A percentile compares a stretch with the other conserved stretches of the same genome.
Evolutionary conservation across 2,113 vertebrate species (phyloP).

Genomic region (Saguinus imperator): DNA sequence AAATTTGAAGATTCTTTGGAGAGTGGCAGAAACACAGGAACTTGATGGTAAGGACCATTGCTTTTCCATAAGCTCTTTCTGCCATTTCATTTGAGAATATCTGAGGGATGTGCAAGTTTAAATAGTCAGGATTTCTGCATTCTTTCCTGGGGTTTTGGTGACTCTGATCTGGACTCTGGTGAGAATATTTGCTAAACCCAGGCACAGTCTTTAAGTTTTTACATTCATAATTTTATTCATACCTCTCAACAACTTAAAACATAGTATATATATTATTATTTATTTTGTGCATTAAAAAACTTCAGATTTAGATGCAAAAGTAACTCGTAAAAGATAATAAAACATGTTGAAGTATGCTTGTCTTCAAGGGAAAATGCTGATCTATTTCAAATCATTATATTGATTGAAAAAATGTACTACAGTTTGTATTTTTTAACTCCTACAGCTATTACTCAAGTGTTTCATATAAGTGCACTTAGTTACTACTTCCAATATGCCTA

Average conservation of each 20-base stretch:
- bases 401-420: neutral
- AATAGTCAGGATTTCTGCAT: neutral
- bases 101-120: neutral
- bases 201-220: neutral
- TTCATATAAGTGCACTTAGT: neutral
- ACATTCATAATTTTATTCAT: neutral
- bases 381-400: neutral
- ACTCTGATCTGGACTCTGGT: neutral
- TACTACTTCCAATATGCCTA: neutral
- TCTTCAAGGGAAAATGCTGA: neutral
- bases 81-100: neutral
- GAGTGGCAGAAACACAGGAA: neutral
- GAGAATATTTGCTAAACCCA: neutral
- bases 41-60: fast-evolving
- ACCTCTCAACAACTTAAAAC: neutral
- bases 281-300: neutral
- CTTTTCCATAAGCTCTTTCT: neutral
- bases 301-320: neutral
- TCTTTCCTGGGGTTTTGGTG: neutral
- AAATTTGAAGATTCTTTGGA: neutral
- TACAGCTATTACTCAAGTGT: neutral
- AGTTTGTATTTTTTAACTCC: neutral
- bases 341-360: neutral
- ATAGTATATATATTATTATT: neutral
- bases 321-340: neutral